Evolutionary conservation across 2,888 invertebrate species (phyloP), one percentile per base, ranked within the genome.

Genomic region (Chaetogeoica ovagalla): DNA sequence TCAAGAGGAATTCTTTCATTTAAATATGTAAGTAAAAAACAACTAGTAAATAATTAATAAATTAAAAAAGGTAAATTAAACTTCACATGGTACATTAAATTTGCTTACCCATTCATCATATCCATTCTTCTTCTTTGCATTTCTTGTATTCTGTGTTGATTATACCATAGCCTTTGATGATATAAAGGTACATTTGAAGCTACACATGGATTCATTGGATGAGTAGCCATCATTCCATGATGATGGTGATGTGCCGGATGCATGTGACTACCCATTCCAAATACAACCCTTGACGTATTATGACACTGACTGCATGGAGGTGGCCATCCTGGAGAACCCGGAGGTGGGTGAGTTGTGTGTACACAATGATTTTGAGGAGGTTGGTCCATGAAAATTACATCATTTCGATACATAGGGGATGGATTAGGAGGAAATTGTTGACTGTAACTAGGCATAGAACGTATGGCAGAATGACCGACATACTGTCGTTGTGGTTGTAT

Each of bases 161-260:
- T 89, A 82, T 91, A 90, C 92, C 93, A 93, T 63, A 93, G 86
- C 82, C 91, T 88, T 84, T 93, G 92, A 86, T 93, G 93, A 9
- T 79, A 79, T 71, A 79, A 79, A 71, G 79, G 79, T 71, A 79
- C 79, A 63, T 71, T 79, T 37, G 79, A 79, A 48, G 75, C 19
- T 55, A 79, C 79, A 71, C 79, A 79, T 19, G 79, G 79, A 79
- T 70, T 37, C 21, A 79, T 79, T 43, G 79, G 79, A 65, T 79
- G 79, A 70, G 77, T 60, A 79, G 79, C 23, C 70, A 79, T 71
- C 70, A 79, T 71, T 3, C 70, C 62, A 70, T 79, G 79, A 63
- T 79, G 79, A 63, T 79, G 77, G 2, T 79, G 79, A 15, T 77
- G 77, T 39, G 77, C 69, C 17, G 79, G 71, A 71, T 71, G 79